These are phyloP conservation scores for Chorisops tibialis DNA, from an alignment of 2,888 invertebrate species.

Conservation along the genomic window DNA sequence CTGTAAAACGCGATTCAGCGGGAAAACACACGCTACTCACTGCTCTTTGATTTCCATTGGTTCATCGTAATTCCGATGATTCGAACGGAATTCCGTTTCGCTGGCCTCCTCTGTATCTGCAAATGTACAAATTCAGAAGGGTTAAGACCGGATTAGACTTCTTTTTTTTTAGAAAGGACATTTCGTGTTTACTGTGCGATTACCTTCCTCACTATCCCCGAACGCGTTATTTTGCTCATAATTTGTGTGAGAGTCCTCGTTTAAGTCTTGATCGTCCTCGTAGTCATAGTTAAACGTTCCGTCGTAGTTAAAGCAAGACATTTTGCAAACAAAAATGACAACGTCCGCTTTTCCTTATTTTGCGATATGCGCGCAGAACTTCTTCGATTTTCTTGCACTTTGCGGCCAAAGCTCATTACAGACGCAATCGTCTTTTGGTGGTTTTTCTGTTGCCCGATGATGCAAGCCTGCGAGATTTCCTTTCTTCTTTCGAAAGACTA, in stretches of 20 bases:
- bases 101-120: constrained; percentile 94
- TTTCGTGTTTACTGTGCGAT: too few relatives aligned
- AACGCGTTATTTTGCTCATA: constrained; percentile 47
- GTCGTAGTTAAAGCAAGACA: constrained; percentile 32
- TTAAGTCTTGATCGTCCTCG: constrained; percentile 40
- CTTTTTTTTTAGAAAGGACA: too few relatives aligned
- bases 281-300: constrained; percentile 29
- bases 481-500: too few relatives aligned
- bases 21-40: constrained; percentile 36
- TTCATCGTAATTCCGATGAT: constrained; percentile 42
- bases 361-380: too few relatives aligned
- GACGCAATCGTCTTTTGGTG: too few relatives aligned
- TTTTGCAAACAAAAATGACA: too few relatives aligned
- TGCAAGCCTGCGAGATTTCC: too few relatives aligned
- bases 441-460: too few relatives aligned
- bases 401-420: too few relatives aligned
- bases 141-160: too few relatives aligned
- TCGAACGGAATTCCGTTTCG: constrained; percentile 84
- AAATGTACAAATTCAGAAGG: constrained; percentile 34
- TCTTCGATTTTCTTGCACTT: too few relatives aligned
- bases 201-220: constrained; percentile 57
- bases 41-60: constrained; percentile 50
- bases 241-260: constrained; percentile 42
- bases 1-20: neutral
- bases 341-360: too few relatives aligned